These are phyloP conservation scores for Buathra laborator DNA, from an alignment of 2,888 invertebrate species.

Conservation along the genomic window DNA sequence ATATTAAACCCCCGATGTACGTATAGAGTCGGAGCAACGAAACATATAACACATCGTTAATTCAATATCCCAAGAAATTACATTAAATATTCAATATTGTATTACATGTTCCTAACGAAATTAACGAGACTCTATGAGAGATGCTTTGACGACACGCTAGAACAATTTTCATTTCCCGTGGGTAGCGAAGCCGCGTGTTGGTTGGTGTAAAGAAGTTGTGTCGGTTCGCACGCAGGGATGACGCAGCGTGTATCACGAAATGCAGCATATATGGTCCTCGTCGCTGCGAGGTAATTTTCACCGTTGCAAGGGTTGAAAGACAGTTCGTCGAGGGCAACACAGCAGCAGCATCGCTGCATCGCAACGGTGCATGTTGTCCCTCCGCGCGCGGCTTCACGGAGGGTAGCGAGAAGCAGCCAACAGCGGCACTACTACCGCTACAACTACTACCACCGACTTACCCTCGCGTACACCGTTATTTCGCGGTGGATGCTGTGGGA, in stretches of 20 bases:
- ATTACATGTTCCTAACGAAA: background rate
- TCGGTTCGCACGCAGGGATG: constrained; percentile 7
- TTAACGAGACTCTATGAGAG: constrained; percentile 13
- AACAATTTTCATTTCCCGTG: constrained; percentile 29
- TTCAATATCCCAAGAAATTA: background rate
- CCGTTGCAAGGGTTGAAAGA: constrained; percentile 11
- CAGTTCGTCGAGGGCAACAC: background rate
- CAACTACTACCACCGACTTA: constrained; percentile 22
- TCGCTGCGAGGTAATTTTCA: background rate
- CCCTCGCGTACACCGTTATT: constrained; percentile 83
- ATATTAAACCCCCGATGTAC: no score
- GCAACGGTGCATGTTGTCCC: constrained; percentile 66
- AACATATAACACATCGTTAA: background rate
- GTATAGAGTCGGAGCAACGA: no score
- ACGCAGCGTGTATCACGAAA: background rate
- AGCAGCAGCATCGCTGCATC: constrained; percentile 57
- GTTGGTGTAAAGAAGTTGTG: background rate
- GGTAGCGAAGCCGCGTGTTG: constrained; percentile 9
- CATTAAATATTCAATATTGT: background rate
- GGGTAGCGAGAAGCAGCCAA: constrained; percentile 20
- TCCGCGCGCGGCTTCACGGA: background rate
- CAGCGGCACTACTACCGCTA: constrained; percentile 36
- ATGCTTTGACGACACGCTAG: constrained; percentile 24
- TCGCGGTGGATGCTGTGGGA: constrained; percentile 85
- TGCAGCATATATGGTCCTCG: background rate